Evolutionary conservation across 2,113 vertebrate species (phyloP).

Genomic region (Oceanodroma tethys): DNA sequence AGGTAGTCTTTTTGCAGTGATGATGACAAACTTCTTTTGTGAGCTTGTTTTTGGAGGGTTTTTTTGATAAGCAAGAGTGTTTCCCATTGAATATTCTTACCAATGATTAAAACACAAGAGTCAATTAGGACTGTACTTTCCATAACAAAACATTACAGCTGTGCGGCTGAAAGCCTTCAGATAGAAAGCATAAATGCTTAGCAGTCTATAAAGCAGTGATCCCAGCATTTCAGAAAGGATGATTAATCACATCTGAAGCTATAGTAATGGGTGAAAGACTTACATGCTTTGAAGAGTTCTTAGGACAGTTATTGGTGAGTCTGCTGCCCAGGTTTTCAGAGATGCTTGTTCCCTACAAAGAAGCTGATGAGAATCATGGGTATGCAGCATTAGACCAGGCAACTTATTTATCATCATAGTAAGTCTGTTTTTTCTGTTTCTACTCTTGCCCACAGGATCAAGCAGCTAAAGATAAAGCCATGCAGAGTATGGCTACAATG

Average conservation of each 20-base stretch:
- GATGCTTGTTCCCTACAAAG: neutral
- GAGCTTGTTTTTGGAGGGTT: neutral
- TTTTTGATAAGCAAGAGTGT: neutral
- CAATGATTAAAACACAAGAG: neutral
- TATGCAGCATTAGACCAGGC: neutral
- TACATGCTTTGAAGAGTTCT: neutral
- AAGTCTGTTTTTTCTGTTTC: neutral
- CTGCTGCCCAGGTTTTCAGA: neutral
- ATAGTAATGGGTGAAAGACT: neutral
- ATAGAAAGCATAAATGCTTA: neutral
- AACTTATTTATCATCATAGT: neutral
- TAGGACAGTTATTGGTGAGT: neutral
- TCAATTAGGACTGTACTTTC: neutral
- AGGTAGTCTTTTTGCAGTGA: neutral
- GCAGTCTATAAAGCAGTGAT: neutral
- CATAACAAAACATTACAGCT: neutral
- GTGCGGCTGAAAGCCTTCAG: neutral
- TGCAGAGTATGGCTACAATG: slow-evolving; percentile 96
- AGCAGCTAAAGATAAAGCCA: slow-evolving; percentile 95
- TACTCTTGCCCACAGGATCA: slow-evolving; percentile 82
- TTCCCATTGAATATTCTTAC: neutral
- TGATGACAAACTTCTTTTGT: neutral
- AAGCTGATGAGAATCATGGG: neutral
- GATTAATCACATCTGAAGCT: neutral
- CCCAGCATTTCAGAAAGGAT: neutral